Base-by-base conservation (phyloP, 2,888 invertebrate genomes). In the Seira ritae region DNA sequence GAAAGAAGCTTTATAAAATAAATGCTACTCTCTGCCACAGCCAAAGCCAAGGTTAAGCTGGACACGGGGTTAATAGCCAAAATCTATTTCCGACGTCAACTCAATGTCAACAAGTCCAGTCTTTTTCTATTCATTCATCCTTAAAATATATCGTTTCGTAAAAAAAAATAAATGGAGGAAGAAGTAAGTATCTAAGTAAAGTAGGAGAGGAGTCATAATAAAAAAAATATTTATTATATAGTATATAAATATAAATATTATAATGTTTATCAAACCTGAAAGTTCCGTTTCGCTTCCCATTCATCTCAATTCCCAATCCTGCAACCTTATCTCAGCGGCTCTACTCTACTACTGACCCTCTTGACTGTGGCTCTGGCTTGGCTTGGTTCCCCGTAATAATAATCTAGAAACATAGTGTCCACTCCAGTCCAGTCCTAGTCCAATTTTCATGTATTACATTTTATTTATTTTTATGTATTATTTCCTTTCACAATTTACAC, bases 21-120 rank as follows among this genome's bases (percentile, higher is more conserved):
- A n/a, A n/a, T n/a, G n/a, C n/a, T n/a, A n/a, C n/a, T n/a, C n/a
- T n/a, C n/a, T n/a, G n/a, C n/a, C n/a, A n/a, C n/a, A n/a, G n/a
- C n/a, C n/a, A n/a, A n/a, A n/a, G n/a, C n/a, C 82, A 83, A 83
- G 82, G 82, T 83, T 83, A 83, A 83, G 82, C 82, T 83, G 82
- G 82, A 83, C 82, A 83, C 73, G 82, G 73, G 82, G 82, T 83
- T 77, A 83, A 83, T 74, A 83, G 82, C 82, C 82, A 83, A 71
- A 76, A 70, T 78, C 77, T 79, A 83, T 73, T 83, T 83, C 82
- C 82, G 82, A 83, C 82, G 82, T 83, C 82, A 78, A 65, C 76
- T 83, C 82, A 78, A 65, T 82, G 78, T 83, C 73, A 83, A 83
- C 82, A 83, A 31, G 62, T 73, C 50, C 50, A 50, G 8, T 50